phyloP scores from a whole-genome alignment of 2,888 invertebrate species.

The Lasius platythorax region DNA sequence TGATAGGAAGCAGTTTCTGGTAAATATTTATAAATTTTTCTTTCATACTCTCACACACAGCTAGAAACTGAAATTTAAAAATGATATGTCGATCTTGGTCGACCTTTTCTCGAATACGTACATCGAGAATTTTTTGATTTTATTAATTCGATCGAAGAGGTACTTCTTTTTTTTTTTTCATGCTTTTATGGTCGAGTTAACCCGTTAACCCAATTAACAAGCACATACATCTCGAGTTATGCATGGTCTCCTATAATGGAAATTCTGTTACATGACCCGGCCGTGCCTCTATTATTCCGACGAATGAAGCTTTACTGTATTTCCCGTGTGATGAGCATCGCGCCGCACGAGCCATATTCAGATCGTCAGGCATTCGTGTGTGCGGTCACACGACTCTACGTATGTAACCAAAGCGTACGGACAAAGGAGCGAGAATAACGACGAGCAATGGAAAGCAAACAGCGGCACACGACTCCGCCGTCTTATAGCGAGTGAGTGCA shows the following conservation, averaged over 20 bases:
- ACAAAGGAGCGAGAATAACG: slow-evolving; percentile 48
- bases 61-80: not conserved
- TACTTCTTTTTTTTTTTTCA: not conserved
- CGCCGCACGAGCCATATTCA: slow-evolving; percentile 37
- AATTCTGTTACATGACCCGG: slow-evolving; percentile 48
- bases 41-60: not conserved
- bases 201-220: slow-evolving; percentile 22
- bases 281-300: slow-evolving; percentile 25
- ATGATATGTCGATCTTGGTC: not conserved
- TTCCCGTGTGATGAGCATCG: slow-evolving; percentile 36
- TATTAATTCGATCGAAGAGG: not conserved
- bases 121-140: not conserved
- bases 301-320: slow-evolving; percentile 36
- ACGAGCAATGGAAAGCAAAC: slow-evolving; percentile 59
- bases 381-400: slow-evolving; percentile 30
- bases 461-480: slow-evolving; percentile 67
- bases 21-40: not conserved
- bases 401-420: slow-evolving; percentile 21
- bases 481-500: not conserved
- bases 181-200: not conserved
- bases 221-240: not conserved
- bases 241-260: slow-evolving; percentile 14
- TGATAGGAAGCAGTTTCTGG: not conserved
- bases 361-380: slow-evolving; percentile 35
- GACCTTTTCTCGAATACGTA: not conserved